Evolutionary conservation across 2,888 invertebrate species (phyloP), one percentile per base, ranked within the genome.

Genomic region (Drosophila atripex): DNA sequence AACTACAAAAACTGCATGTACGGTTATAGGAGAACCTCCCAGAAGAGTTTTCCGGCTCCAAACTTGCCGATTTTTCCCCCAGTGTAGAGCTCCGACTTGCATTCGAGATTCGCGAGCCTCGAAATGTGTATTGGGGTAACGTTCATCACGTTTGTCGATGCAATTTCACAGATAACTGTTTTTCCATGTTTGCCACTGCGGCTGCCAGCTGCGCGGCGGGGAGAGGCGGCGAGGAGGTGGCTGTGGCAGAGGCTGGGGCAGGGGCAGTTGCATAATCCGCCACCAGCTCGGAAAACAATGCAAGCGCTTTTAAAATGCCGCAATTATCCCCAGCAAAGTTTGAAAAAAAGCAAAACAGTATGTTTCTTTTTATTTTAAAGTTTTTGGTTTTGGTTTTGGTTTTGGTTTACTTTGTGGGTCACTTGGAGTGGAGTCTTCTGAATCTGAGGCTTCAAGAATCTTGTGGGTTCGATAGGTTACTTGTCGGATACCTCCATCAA

Each of bases 61-160:
- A 28, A 9, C 9, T 28, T 28, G 28, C 28, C 28, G 6, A 5
- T 2, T 35, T 54, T 46, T 59, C 2, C 28, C 7, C 0, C 39
- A 21, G 39, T 53, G 41, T 21, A 16, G 3, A 21, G 23, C 28
- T 28, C 23, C 39, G 53, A 49, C 49, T 49, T 55, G 53, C 64
- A 64, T 47, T 61, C n/a, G 53, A 39, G 32, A 49, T 52, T 52
- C 28, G 69, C 58, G 21, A 51, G 46, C 30, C 69, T 51, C 41
- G 39, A 51, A 49, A 54, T 55, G 41, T 57, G 61, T 72, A 78
- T 87, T 86, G 77, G 77, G 88, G 84, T 86, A 88, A 86, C 79
- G 79, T 86, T 77, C 84, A 80, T 86, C 88, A 86, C 87, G 86
- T 88, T 88, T 87, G 77, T 75, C 83, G 87, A 88, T 88, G 88